phyloP scores from a whole-genome alignment of 1,140 invertebrate species.

The Microvelia longipes region DNA sequence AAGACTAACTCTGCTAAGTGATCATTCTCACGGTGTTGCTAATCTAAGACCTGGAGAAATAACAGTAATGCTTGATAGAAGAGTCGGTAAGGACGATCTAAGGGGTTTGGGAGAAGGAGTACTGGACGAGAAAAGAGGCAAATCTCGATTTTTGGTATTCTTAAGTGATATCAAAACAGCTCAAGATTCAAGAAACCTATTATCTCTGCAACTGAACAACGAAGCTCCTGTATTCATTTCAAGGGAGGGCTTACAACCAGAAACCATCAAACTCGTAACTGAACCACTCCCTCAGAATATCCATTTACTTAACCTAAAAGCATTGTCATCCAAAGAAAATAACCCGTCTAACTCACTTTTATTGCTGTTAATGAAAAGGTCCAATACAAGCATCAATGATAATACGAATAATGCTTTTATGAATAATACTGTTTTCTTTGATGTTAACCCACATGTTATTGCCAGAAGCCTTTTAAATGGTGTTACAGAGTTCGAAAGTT shows the following conservation, averaged over 20 bases:
- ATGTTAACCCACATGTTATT: not conserved
- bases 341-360: not conserved
- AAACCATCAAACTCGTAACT: not conserved
- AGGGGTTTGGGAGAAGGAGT: constrained; percentile 11
- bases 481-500: not conserved
- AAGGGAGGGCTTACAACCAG: not conserved
- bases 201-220: not conserved
- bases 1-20: not conserved
- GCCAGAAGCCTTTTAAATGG: not conserved
- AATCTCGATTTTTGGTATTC: not conserved
- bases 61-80: constrained; percentile 13
- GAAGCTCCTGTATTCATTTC: not conserved
- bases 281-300: not conserved
- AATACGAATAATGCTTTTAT: not conserved
- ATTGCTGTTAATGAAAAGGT: not conserved
- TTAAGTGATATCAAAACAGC: not conserved
- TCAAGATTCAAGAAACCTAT: not conserved
- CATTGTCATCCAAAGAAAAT: not conserved
- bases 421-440: not conserved
- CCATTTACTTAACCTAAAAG: not conserved
- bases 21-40: constrained; percentile 14
- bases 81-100: constrained; percentile 3
- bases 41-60: constrained; percentile 2
- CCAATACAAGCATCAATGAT: not conserved
- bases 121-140: not conserved